Evolutionary conservation across 1,140 invertebrate species (phyloP), one percentile per base, ranked within the genome.

Genomic region (Heterodera schachtii): DNA sequence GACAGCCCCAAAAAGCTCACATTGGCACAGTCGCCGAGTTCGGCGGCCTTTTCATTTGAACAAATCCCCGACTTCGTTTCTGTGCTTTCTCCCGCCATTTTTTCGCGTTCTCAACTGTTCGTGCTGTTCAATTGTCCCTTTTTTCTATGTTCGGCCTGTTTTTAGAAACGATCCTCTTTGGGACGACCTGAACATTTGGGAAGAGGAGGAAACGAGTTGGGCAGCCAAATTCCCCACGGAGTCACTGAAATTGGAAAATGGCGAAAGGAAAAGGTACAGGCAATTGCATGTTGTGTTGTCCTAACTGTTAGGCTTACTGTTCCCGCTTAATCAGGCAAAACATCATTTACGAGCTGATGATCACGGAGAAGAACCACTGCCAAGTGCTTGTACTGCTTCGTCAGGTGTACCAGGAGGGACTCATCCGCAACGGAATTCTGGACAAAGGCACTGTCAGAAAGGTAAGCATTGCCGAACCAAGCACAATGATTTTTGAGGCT

Each of bases 361-460:
- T 52, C 5, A 87, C 86, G 11, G 86, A 87, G 69, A 87, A 85
- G 69, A 73, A 85, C 71, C 86, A 87, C 70, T 86, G 87, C 66
- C 85, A 86, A 75, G 77, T 81, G 41, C 41, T 87, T 5, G 75
- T 87, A 19, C 82, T 86, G 60, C 78, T 87, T 8, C 86, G 87
- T 57, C 86, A 87, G 78, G 79, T 81, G 8, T 87, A 84, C 70
- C 85, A 88, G 82, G 86, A 83, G 16, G 86, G 84, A 7, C 57
- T 86, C 19, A 44, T 78, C 13, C 47, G 74, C n/a, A 73, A 80
- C 52, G 81, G 81, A 16, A 84, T 88, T 76, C 21, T 86, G 44
- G 75, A 49, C 75, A 44, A 60, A 21, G 52, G 3, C 7, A 44
- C 64, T 31, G 44, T 76, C 41, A 13, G 13, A 49, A 47, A 52